A percentile compares a stretch with the other conserved stretches of the same genome.
Evolutionary conservation across 2,113 vertebrate genomes (phyloP).

Genomic region (Puma concolor): DNA sequence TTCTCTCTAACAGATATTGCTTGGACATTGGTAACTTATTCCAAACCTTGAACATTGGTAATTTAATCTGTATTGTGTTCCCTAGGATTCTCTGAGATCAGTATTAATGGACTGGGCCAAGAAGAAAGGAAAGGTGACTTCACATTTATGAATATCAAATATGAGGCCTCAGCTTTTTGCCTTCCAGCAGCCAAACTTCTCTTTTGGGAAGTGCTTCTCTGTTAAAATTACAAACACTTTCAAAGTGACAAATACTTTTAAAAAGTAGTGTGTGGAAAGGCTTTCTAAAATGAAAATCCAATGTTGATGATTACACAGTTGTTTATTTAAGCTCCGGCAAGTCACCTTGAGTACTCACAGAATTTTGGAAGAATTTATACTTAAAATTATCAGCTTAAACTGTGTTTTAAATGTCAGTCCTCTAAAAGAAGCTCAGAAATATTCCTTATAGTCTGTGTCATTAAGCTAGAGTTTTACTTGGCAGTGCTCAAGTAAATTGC

Average conservation of each 20-base stretch:
- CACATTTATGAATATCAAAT: slow-evolving; percentile 35
- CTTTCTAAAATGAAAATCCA: slow-evolving; percentile 46
- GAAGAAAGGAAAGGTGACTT: slow-evolving; percentile 13
- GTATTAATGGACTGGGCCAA: background rate
- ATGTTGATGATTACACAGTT: slow-evolving; percentile 46
- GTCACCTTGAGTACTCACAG: background rate
- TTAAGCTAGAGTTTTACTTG: slow-evolving; percentile 71
- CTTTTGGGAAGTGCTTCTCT: slow-evolving; percentile 43
- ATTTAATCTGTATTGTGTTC: slow-evolving; percentile 26
- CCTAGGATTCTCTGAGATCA: background rate
- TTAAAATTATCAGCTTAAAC: slow-evolving; percentile 66
- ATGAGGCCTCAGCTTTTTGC: slow-evolving; percentile 21
- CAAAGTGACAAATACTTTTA: slow-evolving; percentile 31
- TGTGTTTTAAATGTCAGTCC: slow-evolving; percentile 61
- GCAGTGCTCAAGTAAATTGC: slow-evolving; percentile 56
- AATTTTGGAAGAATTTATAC: slow-evolving; percentile 58
- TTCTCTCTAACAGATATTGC: background rate
- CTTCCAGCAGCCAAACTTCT: slow-evolving; percentile 13
- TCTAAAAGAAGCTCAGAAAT: slow-evolving; percentile 30
- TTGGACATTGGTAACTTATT: background rate
- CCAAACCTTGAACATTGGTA: background rate
- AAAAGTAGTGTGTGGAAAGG: slow-evolving; percentile 11
- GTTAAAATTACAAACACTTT: slow-evolving; percentile 32
- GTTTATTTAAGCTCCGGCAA: slow-evolving; percentile 51
- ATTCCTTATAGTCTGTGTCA: slow-evolving; percentile 58